Conservation (phyloP, 1,140 invertebrate species). For the Agrilus planipennis region DNA sequence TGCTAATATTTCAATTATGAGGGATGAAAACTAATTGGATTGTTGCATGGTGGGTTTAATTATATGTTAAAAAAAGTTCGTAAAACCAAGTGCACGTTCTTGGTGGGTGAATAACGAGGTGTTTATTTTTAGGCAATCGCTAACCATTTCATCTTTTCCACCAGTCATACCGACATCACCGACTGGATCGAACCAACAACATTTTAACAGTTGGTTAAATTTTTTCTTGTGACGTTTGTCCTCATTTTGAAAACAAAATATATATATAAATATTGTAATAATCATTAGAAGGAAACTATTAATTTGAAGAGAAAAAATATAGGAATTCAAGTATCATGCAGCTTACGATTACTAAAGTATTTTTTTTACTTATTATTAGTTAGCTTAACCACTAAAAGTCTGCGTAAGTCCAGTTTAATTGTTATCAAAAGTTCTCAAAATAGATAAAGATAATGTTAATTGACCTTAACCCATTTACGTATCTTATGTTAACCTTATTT, state of each 20-base stretch:
- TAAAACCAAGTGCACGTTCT: conserved; percentile 8
- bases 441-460: too few relatives aligned
- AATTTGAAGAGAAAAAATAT: too few relatives aligned
- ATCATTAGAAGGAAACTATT: too few relatives aligned
- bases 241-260: conserved; percentile 9
- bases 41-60: conserved; percentile 13
- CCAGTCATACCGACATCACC: conserved; percentile 16
- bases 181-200: conserved; percentile 21
- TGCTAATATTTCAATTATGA: conserved; percentile 9
- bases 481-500: too few relatives aligned
- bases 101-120: conserved; percentile 13
- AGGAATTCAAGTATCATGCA: too few relatives aligned
- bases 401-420: too few relatives aligned
- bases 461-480: too few relatives aligned
- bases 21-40: conserved; percentile 13
- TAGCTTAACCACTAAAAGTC: too few relatives aligned
- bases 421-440: too few relatives aligned
- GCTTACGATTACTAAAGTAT: too few relatives aligned
- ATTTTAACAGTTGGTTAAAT: conserved; percentile 5
- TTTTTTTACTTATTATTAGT: too few relatives aligned
- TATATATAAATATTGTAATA: conserved; percentile 4
- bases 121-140: conserved; percentile 32
- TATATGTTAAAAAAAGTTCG: conserved; percentile 6
- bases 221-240: conserved; percentile 15
- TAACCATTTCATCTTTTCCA: conserved; percentile 22